These are phyloP conservation scores for Oryzias sinensis DNA, from an alignment of 2,797 vertebrate species.

Conservation along the genomic window DNA sequence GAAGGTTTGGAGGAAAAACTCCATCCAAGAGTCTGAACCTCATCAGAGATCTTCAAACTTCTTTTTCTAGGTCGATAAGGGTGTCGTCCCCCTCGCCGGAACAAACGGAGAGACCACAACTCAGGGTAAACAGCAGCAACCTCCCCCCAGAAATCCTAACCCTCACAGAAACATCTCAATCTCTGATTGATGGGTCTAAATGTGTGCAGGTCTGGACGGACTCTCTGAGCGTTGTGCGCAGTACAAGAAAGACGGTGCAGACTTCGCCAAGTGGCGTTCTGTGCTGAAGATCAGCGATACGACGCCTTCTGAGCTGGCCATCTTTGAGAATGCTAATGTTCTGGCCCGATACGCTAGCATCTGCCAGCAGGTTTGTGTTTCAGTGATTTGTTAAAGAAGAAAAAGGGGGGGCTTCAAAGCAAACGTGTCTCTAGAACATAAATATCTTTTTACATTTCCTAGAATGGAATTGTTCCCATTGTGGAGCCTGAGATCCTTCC, in stretches of 20 bases:
- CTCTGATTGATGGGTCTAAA: constrained; percentile 11
- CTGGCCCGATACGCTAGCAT: constrained; percentile 97
- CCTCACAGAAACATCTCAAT: not conserved
- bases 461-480: constrained; percentile 98
- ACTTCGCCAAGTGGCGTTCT: constrained; percentile 96
- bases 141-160: not conserved
- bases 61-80: constrained; percentile 89
- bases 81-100: constrained; percentile 93
- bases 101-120: constrained; percentile 97
- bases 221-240: constrained; percentile 95
- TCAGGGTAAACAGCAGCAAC: constrained; percentile 78
- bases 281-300: constrained; percentile 94
- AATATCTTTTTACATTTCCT: constrained; percentile 20
- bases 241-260: constrained; percentile 96
- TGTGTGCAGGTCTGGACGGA: constrained; percentile 87
- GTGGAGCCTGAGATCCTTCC: constrained; percentile 98
- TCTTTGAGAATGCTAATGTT: constrained; percentile 96
- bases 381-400: no score
- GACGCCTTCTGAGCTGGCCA: constrained; percentile 90
- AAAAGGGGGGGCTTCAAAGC: no score
- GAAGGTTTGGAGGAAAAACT: constrained; percentile 17
- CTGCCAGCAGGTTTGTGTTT: constrained; percentile 90
- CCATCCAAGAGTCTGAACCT: constrained; percentile 8
- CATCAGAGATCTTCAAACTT: not conserved
- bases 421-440: no score